A percentile compares a stretch with the other conserved stretches of the same genome.
phyloP scores from a whole-genome alignment of 1,140 invertebrate genomes.

The Pollicipes pollicipes region DNA sequence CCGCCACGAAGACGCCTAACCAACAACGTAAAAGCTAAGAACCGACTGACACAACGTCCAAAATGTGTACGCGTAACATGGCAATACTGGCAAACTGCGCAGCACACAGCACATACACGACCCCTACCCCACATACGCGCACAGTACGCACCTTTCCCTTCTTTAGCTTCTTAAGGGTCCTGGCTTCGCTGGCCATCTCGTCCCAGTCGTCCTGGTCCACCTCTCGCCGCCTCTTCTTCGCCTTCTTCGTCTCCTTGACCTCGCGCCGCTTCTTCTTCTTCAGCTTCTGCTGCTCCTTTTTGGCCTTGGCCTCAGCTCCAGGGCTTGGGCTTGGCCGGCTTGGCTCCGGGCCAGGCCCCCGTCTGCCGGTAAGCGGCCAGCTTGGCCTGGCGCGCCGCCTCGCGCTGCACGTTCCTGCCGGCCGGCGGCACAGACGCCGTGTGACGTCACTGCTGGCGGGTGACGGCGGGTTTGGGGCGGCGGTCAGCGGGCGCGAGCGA shows the following conservation, averaged over 20 bases:
- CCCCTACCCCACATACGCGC: no score
- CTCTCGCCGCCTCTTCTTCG: constrained; percentile 26
- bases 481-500: no score
- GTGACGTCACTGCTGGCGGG: background rate
- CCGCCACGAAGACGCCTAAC: no score
- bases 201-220: constrained; percentile 57
- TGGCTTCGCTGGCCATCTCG: constrained; percentile 62
- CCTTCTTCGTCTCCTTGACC: constrained; percentile 36
- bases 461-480: no score
- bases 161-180: constrained; percentile 71
- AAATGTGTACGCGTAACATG: no score
- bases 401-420: constrained; percentile 50
- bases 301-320: constrained; percentile 59
- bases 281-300: constrained; percentile 52
- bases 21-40: no score
- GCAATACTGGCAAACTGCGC: no score
- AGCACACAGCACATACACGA: no score
- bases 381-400: constrained; percentile 51
- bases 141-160: constrained; percentile 44
- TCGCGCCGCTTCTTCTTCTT: constrained; percentile 41
- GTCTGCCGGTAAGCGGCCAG: constrained; percentile 49
- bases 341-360: constrained; percentile 53
- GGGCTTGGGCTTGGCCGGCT: constrained; percentile 35
- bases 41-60: no score
- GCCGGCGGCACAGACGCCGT: constrained; percentile 10